Evolutionary conservation across 2,797 vertebrate species (phyloP).

Genomic region (Halcyon badia): DNA sequence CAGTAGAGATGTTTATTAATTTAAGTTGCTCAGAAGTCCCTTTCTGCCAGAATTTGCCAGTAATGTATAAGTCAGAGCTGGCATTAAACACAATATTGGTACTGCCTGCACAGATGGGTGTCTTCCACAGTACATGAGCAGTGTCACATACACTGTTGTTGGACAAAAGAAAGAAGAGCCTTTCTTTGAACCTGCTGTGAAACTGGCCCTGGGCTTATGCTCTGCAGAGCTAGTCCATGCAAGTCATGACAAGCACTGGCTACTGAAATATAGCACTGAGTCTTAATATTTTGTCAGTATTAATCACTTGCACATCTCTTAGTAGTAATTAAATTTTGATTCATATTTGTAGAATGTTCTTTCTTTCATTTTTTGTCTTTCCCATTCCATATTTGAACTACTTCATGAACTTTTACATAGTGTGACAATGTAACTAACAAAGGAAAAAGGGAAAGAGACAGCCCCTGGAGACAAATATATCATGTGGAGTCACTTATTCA

Average conservation of each 20-base stretch:
- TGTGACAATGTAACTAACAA: background rate
- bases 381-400: background rate
- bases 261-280: background rate
- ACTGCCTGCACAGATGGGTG: too few relatives aligned
- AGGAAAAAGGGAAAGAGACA: background rate
- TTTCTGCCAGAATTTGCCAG: background rate
- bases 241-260: background rate
- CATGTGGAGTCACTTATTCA: background rate
- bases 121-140: background rate
- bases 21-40: background rate
- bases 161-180: background rate
- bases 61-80: background rate
- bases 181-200: background rate
- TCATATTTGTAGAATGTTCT: background rate
- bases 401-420: background rate
- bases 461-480: background rate
- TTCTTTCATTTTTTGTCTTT: background rate
- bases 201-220: background rate
- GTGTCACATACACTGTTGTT: background rate
- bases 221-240: background rate
- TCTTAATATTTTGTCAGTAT: background rate
- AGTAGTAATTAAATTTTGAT: background rate
- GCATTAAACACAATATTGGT: background rate
- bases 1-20: background rate
- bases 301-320: background rate